Percentiles rank a stretch among this genome's conserved stretches.
These are phyloP conservation scores for Spermophilus dauricus DNA, from an alignment of 2,113 vertebrate species.

Conservation along the genomic window DNA sequence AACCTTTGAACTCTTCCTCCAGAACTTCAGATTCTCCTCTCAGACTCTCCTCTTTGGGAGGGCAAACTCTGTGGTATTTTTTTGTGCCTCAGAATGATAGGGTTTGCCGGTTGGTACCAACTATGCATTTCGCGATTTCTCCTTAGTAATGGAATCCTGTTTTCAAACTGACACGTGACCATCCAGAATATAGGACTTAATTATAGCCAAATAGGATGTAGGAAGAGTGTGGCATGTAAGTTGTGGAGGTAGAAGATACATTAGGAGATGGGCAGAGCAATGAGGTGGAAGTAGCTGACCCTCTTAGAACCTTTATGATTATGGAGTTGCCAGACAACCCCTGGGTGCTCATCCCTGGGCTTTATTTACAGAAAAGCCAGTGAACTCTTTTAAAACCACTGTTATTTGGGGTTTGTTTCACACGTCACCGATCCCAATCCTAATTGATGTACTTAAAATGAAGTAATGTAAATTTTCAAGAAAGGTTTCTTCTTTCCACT, in stretches of 20 bases:
- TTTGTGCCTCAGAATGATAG: not conserved
- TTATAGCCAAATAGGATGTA: not conserved
- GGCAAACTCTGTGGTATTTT: not conserved
- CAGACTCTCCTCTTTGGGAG: not conserved
- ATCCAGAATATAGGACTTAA: not conserved
- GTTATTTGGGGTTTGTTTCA: not conserved
- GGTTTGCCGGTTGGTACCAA: not conserved
- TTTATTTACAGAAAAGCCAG: not conserved
- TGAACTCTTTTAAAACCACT: not conserved
- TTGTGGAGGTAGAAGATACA: not conserved
- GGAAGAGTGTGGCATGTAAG: not conserved
- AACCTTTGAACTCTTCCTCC: not conserved
- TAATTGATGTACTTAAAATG: constrained; percentile 19
- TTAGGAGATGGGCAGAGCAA: not conserved
- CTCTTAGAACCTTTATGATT: not conserved
- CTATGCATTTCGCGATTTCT: not conserved
- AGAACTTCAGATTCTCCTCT: not conserved
- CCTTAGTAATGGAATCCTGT: not conserved
- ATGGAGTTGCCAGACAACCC: not conserved
- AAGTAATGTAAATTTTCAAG: not conserved
- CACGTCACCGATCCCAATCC: not conserved
- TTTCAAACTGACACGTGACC: not conserved
- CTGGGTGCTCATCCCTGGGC: not conserved
- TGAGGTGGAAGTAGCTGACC: not conserved
- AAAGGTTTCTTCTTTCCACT: not conserved